A percentile compares a stretch with the other conserved stretches of the same genome.
Conservation (phyloP, 2,888 invertebrate genomes). For the Patella depressa region DNA sequence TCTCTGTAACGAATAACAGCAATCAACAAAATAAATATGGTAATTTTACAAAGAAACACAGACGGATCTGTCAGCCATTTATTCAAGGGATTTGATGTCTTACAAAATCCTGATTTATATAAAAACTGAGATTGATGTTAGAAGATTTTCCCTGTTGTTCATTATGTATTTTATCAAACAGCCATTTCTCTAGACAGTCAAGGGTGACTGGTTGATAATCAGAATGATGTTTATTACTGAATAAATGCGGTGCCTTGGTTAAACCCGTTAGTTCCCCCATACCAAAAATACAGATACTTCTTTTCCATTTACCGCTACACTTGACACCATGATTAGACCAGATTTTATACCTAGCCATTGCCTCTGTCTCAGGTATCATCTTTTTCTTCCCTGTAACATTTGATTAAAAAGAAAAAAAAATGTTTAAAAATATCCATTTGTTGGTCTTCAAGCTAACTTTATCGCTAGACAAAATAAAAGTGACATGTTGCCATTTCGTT, state of each 20-base stretch:
- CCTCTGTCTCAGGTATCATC: neutral
- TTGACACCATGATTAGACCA: neutral
- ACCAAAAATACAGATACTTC: neutral
- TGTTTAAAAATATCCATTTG: too few species aligned
- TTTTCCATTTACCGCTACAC: neutral
- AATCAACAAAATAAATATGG: too few species aligned
- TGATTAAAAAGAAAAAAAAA: too few species aligned
- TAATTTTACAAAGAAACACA: too few species aligned
- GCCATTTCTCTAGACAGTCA: slow-evolving; percentile 19
- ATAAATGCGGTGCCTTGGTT: slow-evolving; percentile 4
- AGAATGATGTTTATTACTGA: slow-evolving; percentile 16
- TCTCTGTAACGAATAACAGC: too few species aligned
- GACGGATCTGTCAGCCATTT: too few species aligned
- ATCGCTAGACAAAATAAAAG: too few species aligned
- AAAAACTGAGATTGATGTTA: neutral
- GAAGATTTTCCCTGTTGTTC: neutral
- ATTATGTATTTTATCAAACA: neutral
- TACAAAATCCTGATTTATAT: neutral
- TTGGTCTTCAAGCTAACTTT: too few species aligned
- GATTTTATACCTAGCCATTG: neutral
- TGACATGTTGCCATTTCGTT: too few species aligned
- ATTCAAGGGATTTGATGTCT: neutral
- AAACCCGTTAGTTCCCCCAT: neutral
- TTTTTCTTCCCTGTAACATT: too few species aligned
- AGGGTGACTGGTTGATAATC: neutral